These are phyloP conservation scores for Hycleus phaleratus DNA, from an alignment of 1,140 invertebrate genomes.

Conservation along the genomic window DNA sequence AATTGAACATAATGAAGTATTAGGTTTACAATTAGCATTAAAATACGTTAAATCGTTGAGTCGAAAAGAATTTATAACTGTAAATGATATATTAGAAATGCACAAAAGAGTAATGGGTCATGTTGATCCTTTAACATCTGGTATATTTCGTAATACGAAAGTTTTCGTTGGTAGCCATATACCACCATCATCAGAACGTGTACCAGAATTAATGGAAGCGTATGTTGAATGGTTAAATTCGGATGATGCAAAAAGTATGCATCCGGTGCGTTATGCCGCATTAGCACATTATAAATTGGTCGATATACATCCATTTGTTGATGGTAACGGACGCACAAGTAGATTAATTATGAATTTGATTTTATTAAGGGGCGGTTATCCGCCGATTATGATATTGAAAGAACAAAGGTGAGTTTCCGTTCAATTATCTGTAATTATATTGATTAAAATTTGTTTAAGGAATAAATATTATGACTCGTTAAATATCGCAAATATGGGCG, in stretches of 20 bases:
- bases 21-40: constrained; percentile 89
- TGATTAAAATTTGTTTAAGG: constrained; percentile 27
- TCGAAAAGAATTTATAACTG: constrained; percentile 60
- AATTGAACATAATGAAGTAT: constrained; percentile 93
- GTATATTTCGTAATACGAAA: constrained; percentile 56
- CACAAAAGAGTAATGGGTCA: constrained; percentile 88
- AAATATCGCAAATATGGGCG: constrained; percentile 84
- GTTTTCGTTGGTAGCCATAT: constrained; percentile 87
- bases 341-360: constrained; percentile 93
- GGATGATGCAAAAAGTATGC: constrained; percentile 70
- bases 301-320: constrained; percentile 86
- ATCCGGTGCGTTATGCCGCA: constrained; percentile 88
- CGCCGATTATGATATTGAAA: constrained; percentile 90
- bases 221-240: constrained; percentile 89
- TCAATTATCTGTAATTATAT: no score
- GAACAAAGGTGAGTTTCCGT: constrained; percentile 59
- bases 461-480: constrained; percentile 80
- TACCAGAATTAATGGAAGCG: constrained; percentile 75
- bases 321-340: constrained; percentile 93
- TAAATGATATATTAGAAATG: constrained; percentile 87
- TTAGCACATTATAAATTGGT: constrained; percentile 95
- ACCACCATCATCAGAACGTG: constrained; percentile 74
- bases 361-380: constrained; percentile 96
- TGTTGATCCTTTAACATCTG: constrained; percentile 84
- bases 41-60: constrained; percentile 87